A percentile compares a stretch with the other conserved stretches of the same genome.
phyloP scores from a whole-genome alignment of 2,888 invertebrate species.

The Xestia rhomboidea region DNA sequence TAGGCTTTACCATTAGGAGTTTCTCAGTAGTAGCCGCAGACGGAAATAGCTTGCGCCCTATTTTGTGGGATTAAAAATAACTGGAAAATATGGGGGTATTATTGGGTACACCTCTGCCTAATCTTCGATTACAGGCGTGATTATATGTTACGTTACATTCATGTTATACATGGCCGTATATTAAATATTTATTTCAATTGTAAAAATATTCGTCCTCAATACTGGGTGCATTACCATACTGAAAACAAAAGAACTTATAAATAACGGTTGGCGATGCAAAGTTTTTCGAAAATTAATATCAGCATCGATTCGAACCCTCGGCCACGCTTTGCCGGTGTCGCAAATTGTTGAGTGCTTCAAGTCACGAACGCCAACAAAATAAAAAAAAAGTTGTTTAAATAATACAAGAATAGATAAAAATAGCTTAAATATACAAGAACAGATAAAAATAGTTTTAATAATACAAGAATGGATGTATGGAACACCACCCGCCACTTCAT shows the following conservation, averaged over 20 bases:
- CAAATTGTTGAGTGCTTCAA: conserved; percentile 48
- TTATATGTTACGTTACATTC: not conserved
- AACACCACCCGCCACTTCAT: not conserved
- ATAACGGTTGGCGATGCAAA: conserved; percentile 66
- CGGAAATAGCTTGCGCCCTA: no score
- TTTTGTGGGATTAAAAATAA: not conserved
- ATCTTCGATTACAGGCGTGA: not conserved
- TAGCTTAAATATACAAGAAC: no score
- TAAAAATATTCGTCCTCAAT: not conserved
- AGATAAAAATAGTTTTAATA: no score
- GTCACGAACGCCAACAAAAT: not conserved
- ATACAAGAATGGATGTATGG: not conserved
- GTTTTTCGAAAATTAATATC: conserved; percentile 75
- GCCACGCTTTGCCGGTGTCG: conserved; percentile 62
- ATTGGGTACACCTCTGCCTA: not conserved
- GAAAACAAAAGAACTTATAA: conserved; percentile 50
- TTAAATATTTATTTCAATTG: not conserved
- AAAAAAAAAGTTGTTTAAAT: no score
- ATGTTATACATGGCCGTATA: not conserved
- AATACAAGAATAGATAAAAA: not conserved
- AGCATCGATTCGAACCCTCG: conserved; percentile 70
- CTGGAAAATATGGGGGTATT: no score
- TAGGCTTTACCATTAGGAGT: not conserved
- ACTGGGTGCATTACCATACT: conserved; percentile 19
- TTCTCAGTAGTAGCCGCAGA: not conserved